Conservation (phyloP, 1,140 invertebrate genomes). For the Drosophila chauvacae region DNA sequence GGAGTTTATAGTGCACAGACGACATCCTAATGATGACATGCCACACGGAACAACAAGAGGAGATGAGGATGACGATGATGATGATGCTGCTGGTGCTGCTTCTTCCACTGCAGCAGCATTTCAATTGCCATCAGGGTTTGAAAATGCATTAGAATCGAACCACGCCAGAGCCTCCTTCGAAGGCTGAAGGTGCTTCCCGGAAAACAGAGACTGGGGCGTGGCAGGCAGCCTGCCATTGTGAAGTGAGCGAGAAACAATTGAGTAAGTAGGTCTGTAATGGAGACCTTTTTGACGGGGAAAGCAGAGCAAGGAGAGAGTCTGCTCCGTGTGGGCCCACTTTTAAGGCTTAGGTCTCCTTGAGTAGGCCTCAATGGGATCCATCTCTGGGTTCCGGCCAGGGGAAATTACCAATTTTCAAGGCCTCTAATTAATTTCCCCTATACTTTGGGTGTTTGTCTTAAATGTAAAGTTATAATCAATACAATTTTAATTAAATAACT, state of each 20-base stretch:
- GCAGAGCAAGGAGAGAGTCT: neutral
- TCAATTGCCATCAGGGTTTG: conserved; percentile 50
- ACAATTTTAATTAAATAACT: neutral
- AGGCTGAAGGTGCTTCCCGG: conserved; percentile 19
- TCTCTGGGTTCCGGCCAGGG: neutral
- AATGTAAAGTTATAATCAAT: neutral
- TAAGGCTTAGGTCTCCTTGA: neutral
- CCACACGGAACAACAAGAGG: conserved; percentile 56
- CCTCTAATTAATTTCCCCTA: neutral
- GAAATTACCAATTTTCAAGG: neutral
- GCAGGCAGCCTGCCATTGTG: conserved; percentile 9
- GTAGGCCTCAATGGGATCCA: conserved; percentile 10
- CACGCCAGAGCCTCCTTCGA: conserved; percentile 10
- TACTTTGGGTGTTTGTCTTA: neutral
- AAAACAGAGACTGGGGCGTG: neutral
- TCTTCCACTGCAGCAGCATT: conserved; percentile 40
- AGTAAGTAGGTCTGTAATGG: conserved; percentile 50
- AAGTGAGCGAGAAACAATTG: conserved; percentile 55
- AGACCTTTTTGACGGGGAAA: conserved; percentile 11
- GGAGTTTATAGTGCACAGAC: conserved; percentile 56
- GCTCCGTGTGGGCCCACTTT: neutral
- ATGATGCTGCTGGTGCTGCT: conserved; percentile 15
- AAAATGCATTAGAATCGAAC: conserved; percentile 70
- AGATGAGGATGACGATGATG: conserved; percentile 16
- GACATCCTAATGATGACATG: conserved; percentile 75